Evolutionary conservation across 2,888 invertebrate genomes (phyloP).

Genomic region (Helicoverpa assulta): DNA sequence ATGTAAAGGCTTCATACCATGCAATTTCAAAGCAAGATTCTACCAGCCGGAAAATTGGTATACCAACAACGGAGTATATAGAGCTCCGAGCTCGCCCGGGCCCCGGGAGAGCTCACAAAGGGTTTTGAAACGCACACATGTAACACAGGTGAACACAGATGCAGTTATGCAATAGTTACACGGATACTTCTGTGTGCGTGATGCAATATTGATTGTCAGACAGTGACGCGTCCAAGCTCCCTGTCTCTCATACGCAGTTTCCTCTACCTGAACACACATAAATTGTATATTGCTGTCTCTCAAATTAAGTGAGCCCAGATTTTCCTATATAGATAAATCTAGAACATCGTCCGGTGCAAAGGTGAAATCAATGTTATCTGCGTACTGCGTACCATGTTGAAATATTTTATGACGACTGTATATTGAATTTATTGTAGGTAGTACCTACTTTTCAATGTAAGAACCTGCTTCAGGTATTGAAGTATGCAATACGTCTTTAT

Average conservation of each 20-base stretch:
- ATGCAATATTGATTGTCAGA: conserved; percentile 28
- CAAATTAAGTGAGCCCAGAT: background rate
- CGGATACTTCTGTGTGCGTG: conserved; percentile 6
- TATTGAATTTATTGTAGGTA: background rate
- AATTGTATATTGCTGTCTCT: background rate
- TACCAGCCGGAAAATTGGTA: background rate
- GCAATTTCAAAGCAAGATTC: background rate
- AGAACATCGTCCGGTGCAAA: background rate
- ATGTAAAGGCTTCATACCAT: background rate
- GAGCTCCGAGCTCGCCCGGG: background rate
- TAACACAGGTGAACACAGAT: conserved; percentile 5
- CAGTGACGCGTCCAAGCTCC: conserved; percentile 3
- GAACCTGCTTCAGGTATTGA: too few species aligned
- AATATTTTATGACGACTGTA: background rate
- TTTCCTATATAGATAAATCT: background rate
- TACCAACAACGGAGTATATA: background rate
- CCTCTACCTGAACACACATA: background rate
- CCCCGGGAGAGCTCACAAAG: background rate
- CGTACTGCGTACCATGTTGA: background rate
- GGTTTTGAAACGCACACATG: background rate
- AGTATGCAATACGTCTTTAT: too few species aligned
- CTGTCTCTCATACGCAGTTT: conserved; percentile 6
- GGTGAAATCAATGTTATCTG: conserved; percentile 3
- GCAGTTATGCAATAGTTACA: background rate
- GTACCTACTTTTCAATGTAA: too few species aligned